Conservation (phyloP, 2,888 invertebrate species). For the Tubulanus polymorphus region DNA sequence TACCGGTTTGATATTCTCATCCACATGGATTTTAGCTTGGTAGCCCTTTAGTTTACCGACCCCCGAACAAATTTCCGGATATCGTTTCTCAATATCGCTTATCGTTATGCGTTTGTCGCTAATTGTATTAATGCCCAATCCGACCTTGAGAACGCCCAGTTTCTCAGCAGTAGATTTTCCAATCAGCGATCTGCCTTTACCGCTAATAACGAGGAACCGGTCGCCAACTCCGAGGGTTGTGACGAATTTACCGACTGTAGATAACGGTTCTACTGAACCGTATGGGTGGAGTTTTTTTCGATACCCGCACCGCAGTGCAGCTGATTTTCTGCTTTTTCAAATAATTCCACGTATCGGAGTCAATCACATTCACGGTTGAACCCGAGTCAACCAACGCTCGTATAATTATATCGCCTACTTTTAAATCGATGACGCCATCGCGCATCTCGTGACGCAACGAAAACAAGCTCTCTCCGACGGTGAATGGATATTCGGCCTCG, state of each 20-base stretch:
- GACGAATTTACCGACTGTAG: too few relatives aligned
- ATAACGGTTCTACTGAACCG: too few relatives aligned
- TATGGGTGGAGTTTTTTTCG: too few relatives aligned
- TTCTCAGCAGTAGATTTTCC: background rate
- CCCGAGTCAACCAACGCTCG: slow-evolving; percentile 18
- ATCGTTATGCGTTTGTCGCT: background rate
- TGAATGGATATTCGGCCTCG: too few relatives aligned
- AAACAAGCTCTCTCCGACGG: too few relatives aligned
- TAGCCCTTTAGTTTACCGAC: background rate
- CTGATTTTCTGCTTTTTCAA: background rate
- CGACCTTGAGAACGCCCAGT: background rate
- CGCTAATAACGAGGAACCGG: background rate
- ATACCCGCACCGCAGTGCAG: too few relatives aligned
- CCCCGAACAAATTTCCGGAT: background rate
- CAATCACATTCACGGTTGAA: slow-evolving; percentile 20
- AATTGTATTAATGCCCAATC: background rate
- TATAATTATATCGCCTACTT: too few relatives aligned
- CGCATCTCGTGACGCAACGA: too few relatives aligned
- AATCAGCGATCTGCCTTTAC: background rate
- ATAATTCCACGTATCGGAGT: slow-evolving; percentile 11
- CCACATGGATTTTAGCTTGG: background rate
- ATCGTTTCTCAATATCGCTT: background rate
- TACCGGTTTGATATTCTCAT: slow-evolving; percentile 7
- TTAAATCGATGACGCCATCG: too few relatives aligned
- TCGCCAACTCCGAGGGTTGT: too few relatives aligned